Base-by-base conservation (phyloP, 35 echinoderm and acorn worm species). In the Holothuria glaberrima region DNA sequence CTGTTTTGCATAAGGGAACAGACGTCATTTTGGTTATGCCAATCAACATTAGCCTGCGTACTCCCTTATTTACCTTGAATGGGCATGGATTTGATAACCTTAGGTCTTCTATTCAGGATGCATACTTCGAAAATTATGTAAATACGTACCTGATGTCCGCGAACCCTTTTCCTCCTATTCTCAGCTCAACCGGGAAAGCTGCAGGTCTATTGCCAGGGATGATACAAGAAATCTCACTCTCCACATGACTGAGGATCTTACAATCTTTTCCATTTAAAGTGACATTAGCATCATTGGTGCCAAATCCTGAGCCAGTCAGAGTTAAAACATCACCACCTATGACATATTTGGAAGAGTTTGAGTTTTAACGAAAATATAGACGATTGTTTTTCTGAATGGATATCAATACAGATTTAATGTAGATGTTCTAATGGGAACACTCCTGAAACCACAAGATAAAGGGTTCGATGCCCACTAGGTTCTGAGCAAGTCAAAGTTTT, bases 241-340 rank as follows among this genome's bases (percentile, higher is more conserved):
- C 73, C 22, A 19, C 65, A 12, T 89, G 89, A 68, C 87, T 90
- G 10, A 61, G 13, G 16, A 97, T 56, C 31, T 69, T 19, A 76
- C 95, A 97, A 10, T 90, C 52, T 20, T 68, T 46, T 20, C 54
- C 70, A 5, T 88, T 88, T 12, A 97, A 86, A 2, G 18, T 35
- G 7, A 97, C 91, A 0, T 18, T 60, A 6, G 72, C 91, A 52
- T 57, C 88, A 71, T 38, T 58, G 12, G 5, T 21, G 30, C 66
- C 88, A 36, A 97, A 93, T 17, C 66, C 82, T 27, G 28, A 61
- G 29, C 94, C 94, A 36, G 9, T 50, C 3, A 97, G 90, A 2
- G 91, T 88, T 17, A 97, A 30, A 26, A 63, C 34, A 30, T 32
- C 88, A n/a, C 92, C 91, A 58, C 91, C 94, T 97, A 58, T 31